Conservation (phyloP, 2,888 invertebrate species). For the Conus canariensis region DNA sequence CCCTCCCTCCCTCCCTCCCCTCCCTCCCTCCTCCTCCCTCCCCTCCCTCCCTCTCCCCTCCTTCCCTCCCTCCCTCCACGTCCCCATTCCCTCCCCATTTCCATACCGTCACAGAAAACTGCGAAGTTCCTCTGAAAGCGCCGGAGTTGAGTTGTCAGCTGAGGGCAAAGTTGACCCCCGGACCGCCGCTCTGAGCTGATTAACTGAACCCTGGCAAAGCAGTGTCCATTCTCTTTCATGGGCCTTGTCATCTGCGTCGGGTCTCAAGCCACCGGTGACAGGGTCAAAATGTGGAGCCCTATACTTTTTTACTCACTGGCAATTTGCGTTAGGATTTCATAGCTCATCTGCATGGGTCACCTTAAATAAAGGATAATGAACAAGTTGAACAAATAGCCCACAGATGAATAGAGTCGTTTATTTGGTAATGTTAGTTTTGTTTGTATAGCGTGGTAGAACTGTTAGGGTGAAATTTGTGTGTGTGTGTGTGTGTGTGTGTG, state of each 20-base stretch:
- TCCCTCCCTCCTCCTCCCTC: no score
- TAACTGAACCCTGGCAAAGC: constrained; percentile 22
- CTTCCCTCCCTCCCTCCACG: background rate
- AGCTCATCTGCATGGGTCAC: no score
- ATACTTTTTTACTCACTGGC: background rate
- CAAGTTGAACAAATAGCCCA: no score
- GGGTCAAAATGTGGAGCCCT: background rate
- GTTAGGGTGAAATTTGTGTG: no score
- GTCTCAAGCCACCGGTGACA: background rate
- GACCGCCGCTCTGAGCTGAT: constrained; percentile 33
- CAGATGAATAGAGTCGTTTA: no score
- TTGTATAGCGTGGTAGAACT: no score
- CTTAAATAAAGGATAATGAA: no score
- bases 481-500: no score
- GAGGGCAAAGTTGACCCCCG: constrained; percentile 34
- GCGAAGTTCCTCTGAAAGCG: background rate
- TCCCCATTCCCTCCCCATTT: background rate
- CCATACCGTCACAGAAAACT: constrained; percentile 13
- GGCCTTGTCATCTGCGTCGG: background rate
- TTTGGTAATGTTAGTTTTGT: no score
- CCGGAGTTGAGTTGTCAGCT: constrained; percentile 3
- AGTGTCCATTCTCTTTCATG: background rate
- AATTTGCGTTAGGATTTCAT: no score
- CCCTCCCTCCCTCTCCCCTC: background rate
- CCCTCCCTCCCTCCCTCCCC: no score